Evolutionary conservation across 2,888 invertebrate species (phyloP).

Genomic region (Archips xylosteana): DNA sequence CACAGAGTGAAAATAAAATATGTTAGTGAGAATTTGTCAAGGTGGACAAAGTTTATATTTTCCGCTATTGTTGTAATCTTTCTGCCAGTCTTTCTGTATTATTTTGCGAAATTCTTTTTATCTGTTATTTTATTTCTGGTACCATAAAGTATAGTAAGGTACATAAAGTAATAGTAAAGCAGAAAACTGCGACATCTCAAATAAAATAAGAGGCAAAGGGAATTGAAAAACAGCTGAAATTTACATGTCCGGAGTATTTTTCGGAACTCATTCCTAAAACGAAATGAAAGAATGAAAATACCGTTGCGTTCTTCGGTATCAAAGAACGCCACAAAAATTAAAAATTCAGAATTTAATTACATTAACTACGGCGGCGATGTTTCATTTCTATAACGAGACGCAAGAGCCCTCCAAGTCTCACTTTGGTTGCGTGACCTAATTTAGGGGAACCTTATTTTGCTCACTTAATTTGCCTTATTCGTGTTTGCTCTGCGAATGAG

Average conservation of each 20-base stretch:
- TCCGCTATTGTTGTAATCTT: too few relatives aligned
- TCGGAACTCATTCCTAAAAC: conserved; percentile 13
- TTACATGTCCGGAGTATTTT: not conserved
- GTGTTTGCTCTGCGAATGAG: conserved; percentile 78
- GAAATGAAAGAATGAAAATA: conserved; percentile 47
- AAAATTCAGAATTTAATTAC: conserved; percentile 77
- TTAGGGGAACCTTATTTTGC: conserved; percentile 74
- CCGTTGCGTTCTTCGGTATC: conserved; percentile 54
- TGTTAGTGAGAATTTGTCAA: not conserved
- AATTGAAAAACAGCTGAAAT: conserved; percentile 1
- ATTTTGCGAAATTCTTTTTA: too few relatives aligned
- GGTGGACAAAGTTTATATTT: too few relatives aligned
- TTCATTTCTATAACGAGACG: conserved; percentile 64
- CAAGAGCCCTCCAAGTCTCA: conserved; percentile 64
- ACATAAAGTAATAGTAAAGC: too few relatives aligned
- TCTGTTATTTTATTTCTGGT: too few relatives aligned
- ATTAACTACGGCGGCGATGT: conserved; percentile 60
- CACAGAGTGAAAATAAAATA: not conserved
- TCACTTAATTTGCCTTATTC: conserved; percentile 82
- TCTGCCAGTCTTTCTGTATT: too few relatives aligned
- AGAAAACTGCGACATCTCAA: not conserved
- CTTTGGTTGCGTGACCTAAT: conserved; percentile 76
- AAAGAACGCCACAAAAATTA: conserved; percentile 58
- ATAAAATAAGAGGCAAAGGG: not conserved
- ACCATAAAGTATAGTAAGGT: too few relatives aligned